Evolutionary conservation across 2,888 invertebrate genomes (phyloP).

Genomic region (Orchestes rusci): DNA sequence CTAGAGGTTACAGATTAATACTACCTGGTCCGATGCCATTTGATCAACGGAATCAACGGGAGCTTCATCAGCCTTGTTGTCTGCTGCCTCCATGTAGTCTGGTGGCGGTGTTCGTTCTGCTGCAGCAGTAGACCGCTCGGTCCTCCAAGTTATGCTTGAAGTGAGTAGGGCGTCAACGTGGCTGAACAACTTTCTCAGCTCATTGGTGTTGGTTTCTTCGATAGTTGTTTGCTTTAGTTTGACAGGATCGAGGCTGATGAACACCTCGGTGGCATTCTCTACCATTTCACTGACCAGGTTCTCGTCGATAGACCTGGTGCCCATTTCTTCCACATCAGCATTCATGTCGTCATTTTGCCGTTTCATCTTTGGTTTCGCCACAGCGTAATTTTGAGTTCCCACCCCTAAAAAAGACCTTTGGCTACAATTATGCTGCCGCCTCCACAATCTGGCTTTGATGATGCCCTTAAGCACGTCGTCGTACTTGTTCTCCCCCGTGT

Average conservation of each 20-base stretch:
- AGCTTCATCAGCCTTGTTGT: slow-evolving; percentile 2
- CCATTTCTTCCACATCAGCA: no score
- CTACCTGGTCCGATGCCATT: not conserved
- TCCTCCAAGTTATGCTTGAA: no score
- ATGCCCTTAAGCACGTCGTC: slow-evolving; percentile 10
- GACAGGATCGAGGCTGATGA: slow-evolving; percentile 10
- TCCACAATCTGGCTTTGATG: slow-evolving; percentile 13
- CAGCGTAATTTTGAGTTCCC: slow-evolving; percentile 1
- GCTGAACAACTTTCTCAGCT: slow-evolving; percentile 16
- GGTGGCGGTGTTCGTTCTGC: no score
- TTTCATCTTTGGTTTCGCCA: not conserved
- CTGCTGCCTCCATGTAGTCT: slow-evolving; percentile 10
- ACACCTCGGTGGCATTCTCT: slow-evolving; percentile 9
- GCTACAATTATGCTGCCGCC: no score
- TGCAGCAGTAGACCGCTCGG: no score
- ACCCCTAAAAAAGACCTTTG: no score
- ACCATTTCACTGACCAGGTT: slow-evolving; percentile 11
- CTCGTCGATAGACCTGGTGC: no score
- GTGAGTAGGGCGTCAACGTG: slow-evolving; percentile 15
- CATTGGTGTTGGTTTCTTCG: slow-evolving; percentile 5
- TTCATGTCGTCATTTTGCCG: not conserved
- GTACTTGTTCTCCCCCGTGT: slow-evolving; percentile 1
- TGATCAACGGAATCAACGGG: slow-evolving; percentile 2
- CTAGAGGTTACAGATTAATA: no score
- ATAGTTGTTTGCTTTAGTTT: slow-evolving; percentile 8